phyloP scores from a whole-genome alignment of 2,888 invertebrate genomes.

The Steinernema carpocapsae region DNA sequence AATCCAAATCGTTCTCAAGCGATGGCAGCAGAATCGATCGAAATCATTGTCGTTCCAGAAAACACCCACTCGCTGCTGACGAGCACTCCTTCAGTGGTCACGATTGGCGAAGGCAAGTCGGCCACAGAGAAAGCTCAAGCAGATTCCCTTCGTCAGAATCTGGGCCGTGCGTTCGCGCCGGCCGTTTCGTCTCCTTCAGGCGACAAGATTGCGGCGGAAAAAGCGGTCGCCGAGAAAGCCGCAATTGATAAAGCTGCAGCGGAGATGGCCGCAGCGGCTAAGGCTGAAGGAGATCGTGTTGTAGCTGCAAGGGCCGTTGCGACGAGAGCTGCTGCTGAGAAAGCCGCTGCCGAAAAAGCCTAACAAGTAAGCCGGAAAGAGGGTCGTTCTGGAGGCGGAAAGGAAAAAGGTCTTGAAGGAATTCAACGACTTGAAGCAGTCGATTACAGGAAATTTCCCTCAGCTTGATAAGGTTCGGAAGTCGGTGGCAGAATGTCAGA shows the following conservation, averaged over 20 bases:
- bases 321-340: neutral
- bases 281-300: slow-evolving; percentile 6
- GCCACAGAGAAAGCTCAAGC: neutral
- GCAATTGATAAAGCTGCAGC: neutral
- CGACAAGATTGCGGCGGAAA: neutral
- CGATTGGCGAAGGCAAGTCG: neutral
- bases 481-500: neutral
- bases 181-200: neutral
- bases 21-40: too few relatives aligned
- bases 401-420: neutral
- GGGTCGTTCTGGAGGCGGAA: slow-evolving; percentile 10
- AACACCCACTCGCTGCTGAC: neutral
- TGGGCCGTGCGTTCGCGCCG: too few relatives aligned
- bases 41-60: neutral
- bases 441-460: neutral
- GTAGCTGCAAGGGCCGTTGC: neutral
- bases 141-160: too few relatives aligned
- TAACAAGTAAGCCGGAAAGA: too few relatives aligned
- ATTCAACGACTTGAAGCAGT: neutral
- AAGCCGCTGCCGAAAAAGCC: neutral
- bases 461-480: neutral
- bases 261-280: slow-evolving; percentile 2
- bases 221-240: neutral
- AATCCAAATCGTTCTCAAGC: too few relatives aligned
- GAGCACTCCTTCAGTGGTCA: slow-evolving; percentile 2